These are phyloP conservation scores for Entomobrya multifasciata DNA, from an alignment of 2,888 invertebrate species.

Conservation along the genomic window DNA sequence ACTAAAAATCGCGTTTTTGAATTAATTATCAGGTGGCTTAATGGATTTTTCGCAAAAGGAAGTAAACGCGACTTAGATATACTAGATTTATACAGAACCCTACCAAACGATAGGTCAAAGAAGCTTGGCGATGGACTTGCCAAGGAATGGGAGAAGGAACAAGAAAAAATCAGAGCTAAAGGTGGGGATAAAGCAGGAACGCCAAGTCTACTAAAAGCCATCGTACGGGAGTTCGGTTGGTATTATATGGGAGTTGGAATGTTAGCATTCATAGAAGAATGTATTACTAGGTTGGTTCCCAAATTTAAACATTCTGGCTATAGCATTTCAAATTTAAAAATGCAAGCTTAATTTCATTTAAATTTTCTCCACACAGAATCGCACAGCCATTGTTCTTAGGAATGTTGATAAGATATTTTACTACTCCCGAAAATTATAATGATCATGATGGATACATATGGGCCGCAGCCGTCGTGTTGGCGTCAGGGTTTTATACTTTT, in stretches of 20 bases:
- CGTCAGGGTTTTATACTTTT: conserved; percentile 80
- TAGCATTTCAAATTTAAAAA: background rate
- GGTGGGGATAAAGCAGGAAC: conserved; percentile 31
- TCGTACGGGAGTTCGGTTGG: conserved; percentile 81
- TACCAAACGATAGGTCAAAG: conserved; percentile 87
- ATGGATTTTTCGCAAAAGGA: conserved; percentile 89
- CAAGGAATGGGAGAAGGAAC: conserved; percentile 73
- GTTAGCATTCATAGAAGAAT: conserved; percentile 81
- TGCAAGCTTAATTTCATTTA: background rate
- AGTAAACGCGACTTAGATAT: conserved; percentile 87
- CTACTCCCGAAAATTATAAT: conserved; percentile 40
- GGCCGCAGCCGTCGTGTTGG: conserved; percentile 80
- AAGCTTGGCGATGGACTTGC: conserved; percentile 86
- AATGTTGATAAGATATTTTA: conserved; percentile 77
- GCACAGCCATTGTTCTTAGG: conserved; percentile 78
- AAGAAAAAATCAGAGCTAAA: conserved; percentile 48
- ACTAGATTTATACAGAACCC: conserved; percentile 88
- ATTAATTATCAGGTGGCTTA: conserved; percentile 91
- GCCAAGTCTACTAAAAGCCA: conserved; percentile 81
- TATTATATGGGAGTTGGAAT: conserved; percentile 81
- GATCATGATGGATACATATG: conserved; percentile 81
- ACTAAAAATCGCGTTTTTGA: too few relatives aligned
- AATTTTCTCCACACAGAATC: conserved; percentile 68
- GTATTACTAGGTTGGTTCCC: conserved; percentile 74
- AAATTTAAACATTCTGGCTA: background rate